Percentiles rank a stretch among this genome's conserved stretches.
Conservation (phyloP, 2,113 vertebrate species). For the Monarcha castaneiventris region DNA sequence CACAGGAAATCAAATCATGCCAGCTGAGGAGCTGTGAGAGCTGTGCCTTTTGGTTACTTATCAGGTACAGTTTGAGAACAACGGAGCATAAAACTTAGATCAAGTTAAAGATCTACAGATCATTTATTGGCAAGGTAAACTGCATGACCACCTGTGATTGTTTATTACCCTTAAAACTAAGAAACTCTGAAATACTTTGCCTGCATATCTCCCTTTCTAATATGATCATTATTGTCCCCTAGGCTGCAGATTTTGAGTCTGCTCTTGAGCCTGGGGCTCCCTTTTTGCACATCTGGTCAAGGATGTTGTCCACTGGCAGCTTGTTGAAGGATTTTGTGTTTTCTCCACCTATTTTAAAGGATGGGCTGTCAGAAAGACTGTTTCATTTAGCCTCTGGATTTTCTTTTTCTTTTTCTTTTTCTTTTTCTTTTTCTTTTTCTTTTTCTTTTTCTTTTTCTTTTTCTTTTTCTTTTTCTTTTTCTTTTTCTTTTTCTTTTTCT, state of each 20-base stretch:
- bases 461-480: neutral
- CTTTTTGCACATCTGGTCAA: neutral
- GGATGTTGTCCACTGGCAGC: neutral
- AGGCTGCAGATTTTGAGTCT: neutral
- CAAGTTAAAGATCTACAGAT: slow-evolving; percentile 25
- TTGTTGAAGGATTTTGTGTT: neutral
- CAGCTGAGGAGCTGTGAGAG: neutral
- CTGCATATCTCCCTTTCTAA: neutral
- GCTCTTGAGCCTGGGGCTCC: neutral
- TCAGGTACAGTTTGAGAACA: neutral
- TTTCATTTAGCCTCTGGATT: neutral
- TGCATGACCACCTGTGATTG: neutral
- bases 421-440: neutral
- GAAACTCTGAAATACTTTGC: neutral
- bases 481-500: neutral
- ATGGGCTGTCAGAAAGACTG: neutral
- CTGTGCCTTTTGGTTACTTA: neutral
- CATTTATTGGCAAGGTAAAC: neutral
- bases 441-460: neutral
- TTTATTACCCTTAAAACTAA: slow-evolving; percentile 18
- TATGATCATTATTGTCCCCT: neutral
- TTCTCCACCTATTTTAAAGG: neutral
- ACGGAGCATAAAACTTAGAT: slow-evolving; percentile 38
- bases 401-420: accelerated
- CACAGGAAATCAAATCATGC: neutral